phyloP scores from a whole-genome alignment of 92 coral and sea anemone species.

The Paramuricea clavata region DNA sequence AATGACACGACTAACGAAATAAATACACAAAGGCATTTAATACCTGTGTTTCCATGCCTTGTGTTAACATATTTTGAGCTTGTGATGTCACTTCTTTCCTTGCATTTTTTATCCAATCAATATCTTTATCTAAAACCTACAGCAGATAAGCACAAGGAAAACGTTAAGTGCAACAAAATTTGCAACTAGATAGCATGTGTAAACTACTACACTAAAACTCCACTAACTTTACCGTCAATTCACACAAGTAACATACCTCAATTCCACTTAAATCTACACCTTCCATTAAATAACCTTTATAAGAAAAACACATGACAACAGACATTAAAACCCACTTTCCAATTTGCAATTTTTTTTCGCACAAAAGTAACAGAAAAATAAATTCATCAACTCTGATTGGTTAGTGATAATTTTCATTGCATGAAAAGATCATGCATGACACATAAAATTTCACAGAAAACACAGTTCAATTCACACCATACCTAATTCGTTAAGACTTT shows the following conservation, averaged over 20 bases:
- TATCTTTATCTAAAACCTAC: slow-evolving; percentile 86
- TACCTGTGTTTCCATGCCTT: slow-evolving; percentile 94
- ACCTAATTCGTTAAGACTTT: slow-evolving; percentile 95
- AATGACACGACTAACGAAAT: too few relatives aligned
- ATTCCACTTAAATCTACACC: slow-evolving; percentile 94
- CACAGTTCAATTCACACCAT: too few relatives aligned
- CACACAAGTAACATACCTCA: slow-evolving; percentile 60
- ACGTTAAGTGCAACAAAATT: background rate
- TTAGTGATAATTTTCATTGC: too few relatives aligned
- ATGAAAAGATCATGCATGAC: too few relatives aligned
- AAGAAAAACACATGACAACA: background rate
- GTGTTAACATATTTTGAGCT: slow-evolving; percentile 90
- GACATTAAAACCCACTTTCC: background rate
- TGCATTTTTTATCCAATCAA: slow-evolving; percentile 82
- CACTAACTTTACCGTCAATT: background rate
- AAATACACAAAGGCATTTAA: too few relatives aligned
- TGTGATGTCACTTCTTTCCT: slow-evolving; percentile 83
- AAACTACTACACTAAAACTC: too few relatives aligned
- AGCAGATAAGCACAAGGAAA: background rate
- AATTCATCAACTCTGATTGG: too few relatives aligned
- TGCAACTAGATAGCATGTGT: too few relatives aligned
- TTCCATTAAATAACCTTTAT: slow-evolving; percentile 89
- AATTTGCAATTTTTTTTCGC: too few relatives aligned
- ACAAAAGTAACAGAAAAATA: too few relatives aligned
- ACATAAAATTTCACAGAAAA: too few relatives aligned